phyloP scores from a whole-genome alignment of 1,140 invertebrate species.

The Hycleus phaleratus region DNA sequence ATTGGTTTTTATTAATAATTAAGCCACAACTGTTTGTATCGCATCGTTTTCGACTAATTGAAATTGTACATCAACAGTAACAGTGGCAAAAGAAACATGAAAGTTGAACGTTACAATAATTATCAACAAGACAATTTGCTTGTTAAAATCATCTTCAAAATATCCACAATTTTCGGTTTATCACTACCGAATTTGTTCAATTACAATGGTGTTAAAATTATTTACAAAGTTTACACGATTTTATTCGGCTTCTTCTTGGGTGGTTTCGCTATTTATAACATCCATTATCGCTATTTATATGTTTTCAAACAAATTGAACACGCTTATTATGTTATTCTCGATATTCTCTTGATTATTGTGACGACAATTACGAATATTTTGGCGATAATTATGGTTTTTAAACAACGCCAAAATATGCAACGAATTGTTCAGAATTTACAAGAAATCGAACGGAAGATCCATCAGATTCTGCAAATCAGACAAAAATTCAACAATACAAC shows the following conservation, averaged over 20 bases:
- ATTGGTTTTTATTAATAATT: no score
- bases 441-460: background rate
- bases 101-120: no score
- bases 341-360: background rate
- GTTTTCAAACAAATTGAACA: background rate
- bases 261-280: background rate
- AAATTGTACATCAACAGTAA: no score
- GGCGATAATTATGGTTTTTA: background rate
- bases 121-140: background rate
- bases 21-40: no score
- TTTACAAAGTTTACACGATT: background rate
- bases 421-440: conserved; percentile 1
- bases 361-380: background rate
- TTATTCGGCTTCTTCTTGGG: background rate
- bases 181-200: conserved; percentile 4
- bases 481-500: no score
- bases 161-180: background rate
- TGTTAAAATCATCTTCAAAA: background rate
- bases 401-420: background rate
- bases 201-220: background rate
- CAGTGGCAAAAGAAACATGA: no score
- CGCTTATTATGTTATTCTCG: background rate
- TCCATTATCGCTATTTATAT: background rate
- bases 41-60: no score
- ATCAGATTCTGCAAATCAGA: background rate